Evolutionary conservation across 2,113 vertebrate species (phyloP), one percentile per base, ranked within the genome.

Genomic region (Hippocampus guttulatus): DNA sequence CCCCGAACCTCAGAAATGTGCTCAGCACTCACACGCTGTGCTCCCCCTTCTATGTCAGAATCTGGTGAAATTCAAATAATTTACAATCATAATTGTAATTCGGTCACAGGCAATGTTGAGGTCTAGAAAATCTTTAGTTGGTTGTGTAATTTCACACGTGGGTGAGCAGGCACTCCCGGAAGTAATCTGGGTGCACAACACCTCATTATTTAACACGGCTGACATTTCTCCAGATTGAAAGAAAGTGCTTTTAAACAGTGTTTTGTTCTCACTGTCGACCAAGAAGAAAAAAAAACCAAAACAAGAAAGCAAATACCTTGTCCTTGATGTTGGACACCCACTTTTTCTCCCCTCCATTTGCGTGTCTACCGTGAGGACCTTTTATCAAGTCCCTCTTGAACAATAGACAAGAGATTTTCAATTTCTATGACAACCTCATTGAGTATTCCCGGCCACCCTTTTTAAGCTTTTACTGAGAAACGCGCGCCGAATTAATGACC

Each of bases 401-500:
- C 11, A 57, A 14, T 14, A 25, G 55, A 25, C 52, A 55, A 58
- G 15, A 60, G 27, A 8, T 61, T 61, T 61, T 27, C 58, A 61
- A 61, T 43, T 43, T 63, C 61, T 27, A 27, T 20, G 23, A 27
- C 23, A 58, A 58, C 23, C 57, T 58, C 57, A 58, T 15, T 5
- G 57, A 27, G 57, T 14, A 58, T 16, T 2, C 49, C 49, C 18
- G 49, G 6, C 16, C 23, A 25, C 21, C 5, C 10, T n/a, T 58
- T 55, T 20, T 3, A 8, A 25, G 16, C 18, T 71, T 68, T 57
- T 27, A 64, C 25, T 64, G 52, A 60, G 54, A 65, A 60, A 54
- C 5, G 72, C 33, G 25, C 10, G 60, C 25, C n/a, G 68, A 81
- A 80, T 52, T 54, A 62, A 70, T 75, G 68, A 43, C 30, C 63